Evolutionary conservation across 2,113 vertebrate genomes (phyloP), one percentile per base, ranked within the genome.

Genomic region (Xyliphius kryptos): DNA sequence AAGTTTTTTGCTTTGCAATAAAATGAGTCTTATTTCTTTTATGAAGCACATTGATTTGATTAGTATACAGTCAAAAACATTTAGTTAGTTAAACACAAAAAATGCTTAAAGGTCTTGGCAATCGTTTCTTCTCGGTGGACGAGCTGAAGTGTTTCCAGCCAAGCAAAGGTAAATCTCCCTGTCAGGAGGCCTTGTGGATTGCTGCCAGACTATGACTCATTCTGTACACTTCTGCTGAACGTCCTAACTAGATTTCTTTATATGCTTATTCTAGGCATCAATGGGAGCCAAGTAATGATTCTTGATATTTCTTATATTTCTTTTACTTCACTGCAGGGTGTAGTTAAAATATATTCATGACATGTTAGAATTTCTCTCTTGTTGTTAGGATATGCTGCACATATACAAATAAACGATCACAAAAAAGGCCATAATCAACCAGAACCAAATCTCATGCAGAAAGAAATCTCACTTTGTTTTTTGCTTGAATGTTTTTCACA

Each of bases 171-270:
- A 72, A 73, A 51, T 68, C 40, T 72, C 41, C 66, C 76, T 68
- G 66, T 68, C 71, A 74, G 74, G 71, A 81, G 78, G 76, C 65
- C 37, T 48, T 57, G 73, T 87, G 84, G 85, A 86, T 78, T 80
- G 73, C 71, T 43, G 82, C 86, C 87, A 87, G 38, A 56, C 76
- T 74, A 75, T 58, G 60, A 60, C 67, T 68, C 66, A 48, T 62
- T 72, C 66, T 74, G 59, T 69, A 22, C 48, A 41, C 32, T 12
- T 66, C 57, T 51, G 37, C 76, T 56, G 58, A 56, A 58, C 78
- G 68, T 71, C 74, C 68, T 71, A 70, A 73, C 63, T 76, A 69
- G 47, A 55, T 41, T 63, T 38, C 61, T 15, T 46, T 46, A 59
- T 58, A 61, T 68, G 55, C 66, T 55, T 50, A 40, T 68, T 68